A percentile compares a stretch with the other conserved stretches of the same genome.
Conservation (phyloP, 2,113 vertebrate genomes). For the Takifugu flavidus region DNA sequence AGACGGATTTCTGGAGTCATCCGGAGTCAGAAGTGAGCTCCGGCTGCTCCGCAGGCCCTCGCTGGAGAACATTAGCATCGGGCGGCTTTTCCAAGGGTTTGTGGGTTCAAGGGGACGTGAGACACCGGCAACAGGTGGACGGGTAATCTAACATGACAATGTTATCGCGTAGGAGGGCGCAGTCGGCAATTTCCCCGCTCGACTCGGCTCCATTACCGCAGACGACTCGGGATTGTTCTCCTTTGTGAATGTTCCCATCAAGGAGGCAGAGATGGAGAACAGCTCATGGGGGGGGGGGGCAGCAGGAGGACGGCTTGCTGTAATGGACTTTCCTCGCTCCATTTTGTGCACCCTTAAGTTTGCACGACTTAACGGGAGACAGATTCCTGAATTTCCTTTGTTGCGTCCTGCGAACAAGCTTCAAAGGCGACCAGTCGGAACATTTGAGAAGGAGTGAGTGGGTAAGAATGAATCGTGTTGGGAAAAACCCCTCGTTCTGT, state of each 20-base stretch:
- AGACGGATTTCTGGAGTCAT: conserved; percentile 9
- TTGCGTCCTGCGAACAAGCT: too few relatives aligned
- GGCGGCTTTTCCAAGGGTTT: conserved; percentile 59
- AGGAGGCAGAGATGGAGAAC: conserved; percentile 25
- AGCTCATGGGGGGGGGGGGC: conserved; percentile 1
- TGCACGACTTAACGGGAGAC: not conserved
- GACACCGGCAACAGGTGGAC: conserved; percentile 62
- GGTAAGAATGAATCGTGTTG: too few relatives aligned
- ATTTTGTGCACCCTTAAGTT: conserved; percentile 22
- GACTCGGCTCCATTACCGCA: conserved; percentile 46
- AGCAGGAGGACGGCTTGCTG: conserved; percentile 12
- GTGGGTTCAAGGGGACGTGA: conserved; percentile 62
- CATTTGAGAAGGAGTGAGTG: too few relatives aligned
- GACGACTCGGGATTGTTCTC: conserved; percentile 40
- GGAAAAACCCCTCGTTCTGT: too few relatives aligned
- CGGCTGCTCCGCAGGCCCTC: conserved; percentile 11
- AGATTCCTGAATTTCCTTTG: too few relatives aligned
- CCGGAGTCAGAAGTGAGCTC: conserved; percentile 28
- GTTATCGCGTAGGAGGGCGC: conserved; percentile 58
- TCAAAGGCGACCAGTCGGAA: too few relatives aligned
- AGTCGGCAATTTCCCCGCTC: conserved; percentile 52
- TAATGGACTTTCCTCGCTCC: conserved; percentile 26
- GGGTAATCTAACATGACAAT: conserved; percentile 70
- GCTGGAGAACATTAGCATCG: conserved; percentile 51
- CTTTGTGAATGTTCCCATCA: conserved; percentile 45